These are phyloP conservation scores for Strigops habroptila DNA, from an alignment of 2,113 vertebrate genomes.

Conservation along the genomic window DNA sequence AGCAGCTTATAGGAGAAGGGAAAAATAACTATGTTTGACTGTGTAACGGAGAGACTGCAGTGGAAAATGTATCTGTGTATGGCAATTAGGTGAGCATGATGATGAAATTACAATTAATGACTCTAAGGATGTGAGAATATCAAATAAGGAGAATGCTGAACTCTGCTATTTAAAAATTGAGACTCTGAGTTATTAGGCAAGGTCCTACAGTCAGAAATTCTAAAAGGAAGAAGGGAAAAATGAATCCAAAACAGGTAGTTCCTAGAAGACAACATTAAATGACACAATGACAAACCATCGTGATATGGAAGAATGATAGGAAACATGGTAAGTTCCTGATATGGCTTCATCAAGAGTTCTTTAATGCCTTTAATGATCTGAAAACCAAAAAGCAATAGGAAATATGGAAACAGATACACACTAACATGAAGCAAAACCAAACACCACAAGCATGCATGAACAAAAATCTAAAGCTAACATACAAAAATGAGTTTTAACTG, in stretches of 20 bases:
- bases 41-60: neutral
- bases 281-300: slow-evolving; percentile 47
- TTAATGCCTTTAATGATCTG: slow-evolving; percentile 54
- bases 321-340: slow-evolving; percentile 54
- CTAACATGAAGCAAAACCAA: neutral
- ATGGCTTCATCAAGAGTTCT: slow-evolving; percentile 49
- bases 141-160: neutral
- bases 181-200: neutral
- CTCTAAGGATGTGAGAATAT: neutral
- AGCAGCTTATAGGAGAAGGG: neutral
- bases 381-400: slow-evolving; percentile 59
- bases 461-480: neutral
- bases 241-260: neutral
- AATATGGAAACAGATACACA: slow-evolving; percentile 32
- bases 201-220: neutral
- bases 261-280: slow-evolving; percentile 13
- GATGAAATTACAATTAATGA: neutral
- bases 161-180: neutral
- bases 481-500: neutral
- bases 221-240: neutral
- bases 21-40: neutral
- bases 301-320: slow-evolving; percentile 54
- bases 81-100: neutral
- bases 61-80: neutral
- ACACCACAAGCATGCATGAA: neutral